These are phyloP conservation scores for Xestobium rufovillosum DNA, from an alignment of 2,888 invertebrate genomes.

Conservation along the genomic window DNA sequence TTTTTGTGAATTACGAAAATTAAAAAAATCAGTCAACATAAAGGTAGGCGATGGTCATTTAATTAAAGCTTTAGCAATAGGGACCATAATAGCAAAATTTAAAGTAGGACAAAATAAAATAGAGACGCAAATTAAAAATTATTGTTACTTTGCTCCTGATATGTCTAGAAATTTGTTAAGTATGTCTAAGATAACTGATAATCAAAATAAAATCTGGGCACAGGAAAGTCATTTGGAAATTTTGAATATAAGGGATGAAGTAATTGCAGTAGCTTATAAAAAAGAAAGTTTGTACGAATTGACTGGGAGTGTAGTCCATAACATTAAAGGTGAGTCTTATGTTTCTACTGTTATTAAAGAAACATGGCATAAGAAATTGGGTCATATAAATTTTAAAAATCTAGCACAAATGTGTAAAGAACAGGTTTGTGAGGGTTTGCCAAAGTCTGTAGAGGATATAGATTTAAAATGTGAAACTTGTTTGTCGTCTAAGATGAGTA, in stretches of 20 bases:
- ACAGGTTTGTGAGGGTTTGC: slow-evolving; percentile 6
- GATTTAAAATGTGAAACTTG: slow-evolving; percentile 15
- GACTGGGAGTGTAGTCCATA: too few relatives aligned
- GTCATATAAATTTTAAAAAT: slow-evolving; percentile 24
- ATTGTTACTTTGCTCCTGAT: too few relatives aligned
- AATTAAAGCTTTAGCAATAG: too few relatives aligned
- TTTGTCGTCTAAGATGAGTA: slow-evolving; percentile 14
- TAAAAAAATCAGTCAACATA: slow-evolving; percentile 4
- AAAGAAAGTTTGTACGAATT: too few relatives aligned
- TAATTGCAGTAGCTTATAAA: background rate
- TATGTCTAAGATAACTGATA: too few relatives aligned
- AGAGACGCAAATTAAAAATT: too few relatives aligned
- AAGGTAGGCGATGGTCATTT: slow-evolving; percentile 8
- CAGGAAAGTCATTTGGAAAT: slow-evolving; percentile 3
- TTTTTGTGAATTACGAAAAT: background rate
- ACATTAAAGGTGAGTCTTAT: background rate
- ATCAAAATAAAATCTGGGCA: slow-evolving; percentile 6
- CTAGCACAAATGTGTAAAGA: slow-evolving; percentile 9
- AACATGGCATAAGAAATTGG: slow-evolving; percentile 24
- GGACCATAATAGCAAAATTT: too few relatives aligned
- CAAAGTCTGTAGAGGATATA: slow-evolving; percentile 8
- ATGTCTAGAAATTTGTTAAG: too few relatives aligned
- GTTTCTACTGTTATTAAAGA: slow-evolving; percentile 21
- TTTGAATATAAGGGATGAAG: slow-evolving; percentile 1
- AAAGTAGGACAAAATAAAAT: too few relatives aligned